Conservation (phyloP, 2,797 vertebrate species). For the Linurgus olivaceus region DNA sequence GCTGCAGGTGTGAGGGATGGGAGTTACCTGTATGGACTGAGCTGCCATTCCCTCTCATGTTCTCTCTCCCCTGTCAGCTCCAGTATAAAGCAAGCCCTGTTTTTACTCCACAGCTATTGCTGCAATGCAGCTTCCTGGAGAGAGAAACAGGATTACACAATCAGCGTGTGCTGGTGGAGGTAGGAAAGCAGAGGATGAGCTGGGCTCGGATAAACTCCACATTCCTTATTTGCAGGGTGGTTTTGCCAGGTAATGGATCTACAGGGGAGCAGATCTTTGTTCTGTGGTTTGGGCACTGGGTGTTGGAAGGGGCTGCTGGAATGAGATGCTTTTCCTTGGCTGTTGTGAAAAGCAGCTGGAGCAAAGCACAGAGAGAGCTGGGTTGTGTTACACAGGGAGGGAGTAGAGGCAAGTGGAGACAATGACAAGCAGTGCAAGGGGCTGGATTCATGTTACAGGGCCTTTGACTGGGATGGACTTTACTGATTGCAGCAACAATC, state of each 20-base stretch:
- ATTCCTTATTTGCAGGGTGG: neutral
- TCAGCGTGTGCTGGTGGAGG: neutral
- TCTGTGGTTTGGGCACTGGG: neutral
- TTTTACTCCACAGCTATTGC: neutral
- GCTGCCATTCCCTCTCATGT: neutral
- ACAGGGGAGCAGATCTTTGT: neutral
- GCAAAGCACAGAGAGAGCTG: neutral
- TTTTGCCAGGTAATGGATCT: neutral
- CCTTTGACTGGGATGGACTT: neutral
- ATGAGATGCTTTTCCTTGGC: neutral
- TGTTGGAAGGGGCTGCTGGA: neutral
- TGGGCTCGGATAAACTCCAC: neutral
- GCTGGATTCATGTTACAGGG: neutral
- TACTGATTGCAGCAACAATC: neutral
- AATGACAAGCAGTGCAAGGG: neutral
- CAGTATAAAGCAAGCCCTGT: neutral
- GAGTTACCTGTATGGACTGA: neutral
- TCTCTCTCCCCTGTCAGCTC: neutral
- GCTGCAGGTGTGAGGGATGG: neutral
- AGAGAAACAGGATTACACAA: slow-evolving; percentile 24
- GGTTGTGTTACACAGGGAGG: neutral
- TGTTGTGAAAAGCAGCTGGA: neutral
- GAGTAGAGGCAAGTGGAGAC: neutral
- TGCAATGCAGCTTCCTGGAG: slow-evolving; percentile 55
- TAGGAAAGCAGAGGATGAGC: slow-evolving; percentile 7